Evolutionary conservation across 2,888 invertebrate genomes (phyloP).

Genomic region (Micropterix aruncella): DNA sequence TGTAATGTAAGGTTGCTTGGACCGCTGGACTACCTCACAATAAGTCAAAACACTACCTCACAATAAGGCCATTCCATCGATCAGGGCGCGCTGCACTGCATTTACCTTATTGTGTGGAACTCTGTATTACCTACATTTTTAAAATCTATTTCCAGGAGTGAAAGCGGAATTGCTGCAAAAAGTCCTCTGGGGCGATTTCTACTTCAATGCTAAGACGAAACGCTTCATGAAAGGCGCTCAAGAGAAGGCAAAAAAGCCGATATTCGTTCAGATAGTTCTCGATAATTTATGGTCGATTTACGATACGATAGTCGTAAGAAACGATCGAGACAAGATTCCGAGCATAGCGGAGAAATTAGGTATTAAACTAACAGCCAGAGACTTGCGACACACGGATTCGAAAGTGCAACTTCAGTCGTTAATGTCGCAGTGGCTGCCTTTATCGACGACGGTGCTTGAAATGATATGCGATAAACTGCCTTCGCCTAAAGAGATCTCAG

Average conservation of each 20-base stretch:
- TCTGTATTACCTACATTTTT: too few relatives aligned
- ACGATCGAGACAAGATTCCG: conserved; percentile 60
- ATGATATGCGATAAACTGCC: conserved; percentile 75
- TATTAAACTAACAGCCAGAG: conserved; percentile 59
- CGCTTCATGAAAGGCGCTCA: conserved; percentile 77
- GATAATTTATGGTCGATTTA: conserved; percentile 88
- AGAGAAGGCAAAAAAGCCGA: conserved; percentile 80
- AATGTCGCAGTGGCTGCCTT: conserved; percentile 80
- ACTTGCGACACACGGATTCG: conserved; percentile 64
- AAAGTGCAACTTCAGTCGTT: conserved; percentile 68
- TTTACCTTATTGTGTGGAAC: too few relatives aligned
- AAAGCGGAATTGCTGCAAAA: conserved; percentile 56
- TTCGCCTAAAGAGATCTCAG: conserved; percentile 58
- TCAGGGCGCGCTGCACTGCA: too few relatives aligned
- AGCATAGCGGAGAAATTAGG: conserved; percentile 62
- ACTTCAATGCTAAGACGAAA: conserved; percentile 72
- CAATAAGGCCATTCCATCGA: too few relatives aligned
- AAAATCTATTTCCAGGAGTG: conserved; percentile 50
- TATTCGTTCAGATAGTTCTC: conserved; percentile 84
- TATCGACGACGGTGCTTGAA: conserved; percentile 67
- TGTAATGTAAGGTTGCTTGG: too few relatives aligned
- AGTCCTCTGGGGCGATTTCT: conserved; percentile 92
- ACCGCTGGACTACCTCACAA: too few relatives aligned
- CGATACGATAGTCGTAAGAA: conserved; percentile 61
- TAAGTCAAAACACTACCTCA: too few relatives aligned